Evolutionary conservation across 2,888 invertebrate species (phyloP), one percentile per base, ranked within the genome.

Genomic region (Drosophila prolongata): DNA sequence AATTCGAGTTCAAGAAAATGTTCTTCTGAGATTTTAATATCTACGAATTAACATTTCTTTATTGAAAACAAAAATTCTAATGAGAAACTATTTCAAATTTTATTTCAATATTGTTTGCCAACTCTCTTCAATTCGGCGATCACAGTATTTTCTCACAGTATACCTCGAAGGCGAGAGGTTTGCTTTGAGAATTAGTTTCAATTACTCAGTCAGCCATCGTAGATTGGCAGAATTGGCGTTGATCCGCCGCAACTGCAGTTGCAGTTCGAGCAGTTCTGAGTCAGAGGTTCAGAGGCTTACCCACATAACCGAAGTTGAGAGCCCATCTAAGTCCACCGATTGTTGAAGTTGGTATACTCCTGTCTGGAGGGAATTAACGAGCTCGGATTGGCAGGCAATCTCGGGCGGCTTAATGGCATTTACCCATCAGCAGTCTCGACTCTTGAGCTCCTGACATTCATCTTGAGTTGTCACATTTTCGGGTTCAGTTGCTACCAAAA

Each of bases 141-240:
- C 10, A 4, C 16, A 10, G 1, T 24, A 5, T 14, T 46, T 62
- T 55, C 42, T 42, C 0, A 1, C 40, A 43, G 56, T 52, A 6
- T 37, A 19, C 70, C 56, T 52, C 66, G 46, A 73, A 40, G 64
- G 66, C 65, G 61, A 62, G 61, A 57, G 64, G 64, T 76, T 84
- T 78, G 58, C 82, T 85, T 85, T 87, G 71, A 71, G 69, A 83
- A 87, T 83, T 85, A 87, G 87, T 76, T 76, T 81, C 87, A 87
- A 83, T 83, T 87, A 87, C 87, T 37, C 62, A 49, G 43, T 14
- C 72, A 52, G 57, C 24, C 61, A 60, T 55, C 56, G 47, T 76
- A 68, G 50, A 59, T 55, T 68, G 50, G 53, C 61, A 61, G 61
- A 69, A 66, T 58, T 56, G 62, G 59, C 60, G 38, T 42, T 64